Evolutionary conservation across 2,797 vertebrate species (phyloP).

Genomic region (Oreochromis mossambicus): DNA sequence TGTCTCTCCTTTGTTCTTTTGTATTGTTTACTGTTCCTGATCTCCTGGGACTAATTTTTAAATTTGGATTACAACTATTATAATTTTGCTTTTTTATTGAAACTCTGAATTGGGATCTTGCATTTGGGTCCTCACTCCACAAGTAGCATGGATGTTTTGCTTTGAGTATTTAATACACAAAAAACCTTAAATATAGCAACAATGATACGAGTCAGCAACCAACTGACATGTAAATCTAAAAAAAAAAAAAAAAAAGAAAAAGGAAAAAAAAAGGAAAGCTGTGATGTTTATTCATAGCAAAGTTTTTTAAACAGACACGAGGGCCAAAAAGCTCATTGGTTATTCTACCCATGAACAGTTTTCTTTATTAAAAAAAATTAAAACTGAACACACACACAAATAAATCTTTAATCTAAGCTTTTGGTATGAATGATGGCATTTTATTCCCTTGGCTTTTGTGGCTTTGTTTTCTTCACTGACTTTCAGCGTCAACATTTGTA

Average conservation of each 20-base stretch:
- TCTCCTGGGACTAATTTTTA: not conserved
- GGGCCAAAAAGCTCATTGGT: not conserved
- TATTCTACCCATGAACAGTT: not conserved
- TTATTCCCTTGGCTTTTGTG: not conserved
- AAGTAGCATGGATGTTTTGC: not conserved
- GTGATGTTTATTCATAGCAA: not conserved
- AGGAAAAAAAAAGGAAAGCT: not conserved
- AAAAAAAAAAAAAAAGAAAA: not conserved
- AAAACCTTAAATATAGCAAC: not conserved
- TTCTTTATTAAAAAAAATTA: fast-evolving
- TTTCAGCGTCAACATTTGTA: not conserved
- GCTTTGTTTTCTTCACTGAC: not conserved
- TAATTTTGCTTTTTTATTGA: not conserved
- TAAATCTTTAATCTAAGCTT: not conserved
- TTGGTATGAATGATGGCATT: not conserved
- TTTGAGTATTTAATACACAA: not conserved
- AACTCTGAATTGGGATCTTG: not conserved
- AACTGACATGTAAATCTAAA: not conserved
- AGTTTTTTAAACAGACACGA: not conserved
- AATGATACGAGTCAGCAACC: not conserved
- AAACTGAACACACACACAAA: not conserved
- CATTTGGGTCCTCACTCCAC: not conserved
- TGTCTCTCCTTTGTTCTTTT: not conserved
- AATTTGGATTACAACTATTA: not conserved
- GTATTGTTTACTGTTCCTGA: not conserved